Conservation (phyloP, 2,797 vertebrate genomes). For the Simalia tracyae region DNA sequence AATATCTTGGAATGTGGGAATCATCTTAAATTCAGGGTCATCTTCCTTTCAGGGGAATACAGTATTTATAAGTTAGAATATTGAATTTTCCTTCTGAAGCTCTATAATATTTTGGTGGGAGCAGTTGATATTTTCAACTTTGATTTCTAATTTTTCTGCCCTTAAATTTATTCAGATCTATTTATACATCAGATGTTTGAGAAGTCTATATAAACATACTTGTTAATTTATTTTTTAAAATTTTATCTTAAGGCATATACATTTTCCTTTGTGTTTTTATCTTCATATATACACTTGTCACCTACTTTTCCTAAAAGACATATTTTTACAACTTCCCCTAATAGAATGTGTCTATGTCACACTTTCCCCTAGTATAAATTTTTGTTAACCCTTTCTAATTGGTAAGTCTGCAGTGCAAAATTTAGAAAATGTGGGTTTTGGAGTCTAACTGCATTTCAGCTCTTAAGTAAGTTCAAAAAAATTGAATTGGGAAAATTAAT, state of each 20-base stretch:
- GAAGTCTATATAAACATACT: not conserved
- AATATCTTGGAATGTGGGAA: not conserved
- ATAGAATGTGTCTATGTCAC: not conserved
- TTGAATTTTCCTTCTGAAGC: not conserved
- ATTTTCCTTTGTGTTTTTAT: not conserved
- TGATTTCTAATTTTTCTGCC: not conserved
- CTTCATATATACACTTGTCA: not conserved
- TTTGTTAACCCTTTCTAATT: not conserved
- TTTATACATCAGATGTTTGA: not conserved
- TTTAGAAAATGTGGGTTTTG: not conserved
- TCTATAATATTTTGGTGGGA: not conserved
- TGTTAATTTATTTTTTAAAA: not conserved
- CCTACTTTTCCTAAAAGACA: not conserved
- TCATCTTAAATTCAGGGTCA: not conserved
- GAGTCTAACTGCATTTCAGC: not conserved
- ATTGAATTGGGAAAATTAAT: not conserved
- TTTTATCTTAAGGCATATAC: not conserved
- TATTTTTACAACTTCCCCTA: not conserved
- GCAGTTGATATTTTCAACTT: not conserved
- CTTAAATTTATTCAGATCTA: not conserved
- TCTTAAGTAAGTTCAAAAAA: not conserved
- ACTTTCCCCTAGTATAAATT: not conserved
- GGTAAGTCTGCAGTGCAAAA: not conserved
- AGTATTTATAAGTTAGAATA: not conserved
- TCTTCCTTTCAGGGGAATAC: not conserved